phyloP scores from a whole-genome alignment of 2,113 vertebrate genomes.

The Sterrhoptilus dennistouni region DNA sequence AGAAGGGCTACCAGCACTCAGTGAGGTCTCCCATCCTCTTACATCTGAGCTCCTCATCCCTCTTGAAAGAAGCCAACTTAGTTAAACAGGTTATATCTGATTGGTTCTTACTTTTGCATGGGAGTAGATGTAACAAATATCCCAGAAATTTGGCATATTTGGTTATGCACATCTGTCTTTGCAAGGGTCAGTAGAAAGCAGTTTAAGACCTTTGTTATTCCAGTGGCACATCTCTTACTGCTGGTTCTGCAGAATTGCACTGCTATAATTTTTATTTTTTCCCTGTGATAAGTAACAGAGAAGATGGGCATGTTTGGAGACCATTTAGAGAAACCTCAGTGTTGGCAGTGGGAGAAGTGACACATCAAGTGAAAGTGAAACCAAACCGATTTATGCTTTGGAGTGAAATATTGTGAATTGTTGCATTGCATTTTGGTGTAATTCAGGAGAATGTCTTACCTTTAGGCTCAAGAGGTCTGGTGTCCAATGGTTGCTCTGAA shows the following conservation, averaged over 20 bases:
- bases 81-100: neutral
- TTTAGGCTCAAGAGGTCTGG: neutral
- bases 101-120: neutral
- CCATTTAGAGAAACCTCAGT: neutral
- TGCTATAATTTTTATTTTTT: neutral
- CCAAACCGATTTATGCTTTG: rapidly evolving
- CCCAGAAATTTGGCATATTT: neutral
- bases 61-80: neutral
- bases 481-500: neutral
- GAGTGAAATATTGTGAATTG: neutral
- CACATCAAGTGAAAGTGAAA: neutral
- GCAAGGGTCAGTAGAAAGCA: neutral
- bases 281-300: neutral
- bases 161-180: neutral
- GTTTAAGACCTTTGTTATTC: neutral
- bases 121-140: neutral
- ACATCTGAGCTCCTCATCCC: neutral
- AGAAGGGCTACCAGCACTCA: neutral
- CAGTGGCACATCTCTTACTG: neutral
- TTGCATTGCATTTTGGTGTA: neutral
- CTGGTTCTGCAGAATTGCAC: neutral
- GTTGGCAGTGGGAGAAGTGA: neutral
- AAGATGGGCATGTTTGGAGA: neutral
- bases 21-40: neutral
- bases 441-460: neutral